phyloP scores from a whole-genome alignment of 1,140 invertebrate genomes.

The Drosophila ambigua region DNA sequence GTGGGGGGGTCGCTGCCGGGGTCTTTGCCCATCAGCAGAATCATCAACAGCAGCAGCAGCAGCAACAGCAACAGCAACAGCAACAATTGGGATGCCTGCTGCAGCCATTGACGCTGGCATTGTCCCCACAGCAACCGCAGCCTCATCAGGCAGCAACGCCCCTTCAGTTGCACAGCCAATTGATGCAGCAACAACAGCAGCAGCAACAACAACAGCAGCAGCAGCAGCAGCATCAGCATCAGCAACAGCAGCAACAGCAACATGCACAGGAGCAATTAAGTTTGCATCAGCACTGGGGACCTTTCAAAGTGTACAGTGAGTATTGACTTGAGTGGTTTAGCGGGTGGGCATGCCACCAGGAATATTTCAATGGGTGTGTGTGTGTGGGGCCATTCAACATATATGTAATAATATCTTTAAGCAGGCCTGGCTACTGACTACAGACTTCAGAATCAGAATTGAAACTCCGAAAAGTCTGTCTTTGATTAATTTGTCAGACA shows the following conservation, averaged over 20 bases:
- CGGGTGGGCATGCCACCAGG: neutral
- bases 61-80: too few species aligned
- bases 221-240: constrained; percentile 60
- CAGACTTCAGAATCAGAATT: too few species aligned
- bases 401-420: neutral
- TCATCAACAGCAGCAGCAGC: constrained; percentile 74
- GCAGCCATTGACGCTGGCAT: constrained; percentile 74
- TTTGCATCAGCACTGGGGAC: constrained; percentile 82
- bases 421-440: neutral
- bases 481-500: too few species aligned
- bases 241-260: constrained; percentile 65
- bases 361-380: constrained; percentile 13
- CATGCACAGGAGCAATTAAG: constrained; percentile 75
- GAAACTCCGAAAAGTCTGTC: neutral
- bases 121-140: constrained; percentile 78
- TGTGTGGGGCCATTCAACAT: neutral
- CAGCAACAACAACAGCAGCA: constrained; percentile 64
- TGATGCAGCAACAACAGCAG: constrained; percentile 69
- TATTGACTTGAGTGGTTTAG: constrained; percentile 63
- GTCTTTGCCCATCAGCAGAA: constrained; percentile 82
- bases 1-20: constrained; percentile 32
- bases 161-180: constrained; percentile 74
- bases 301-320: constrained; percentile 88
- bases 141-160: constrained; percentile 57
- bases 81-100: constrained; percentile 62